Base-by-base conservation (phyloP, 1,140 invertebrate species). In the Anthonomus grandis region DNA sequence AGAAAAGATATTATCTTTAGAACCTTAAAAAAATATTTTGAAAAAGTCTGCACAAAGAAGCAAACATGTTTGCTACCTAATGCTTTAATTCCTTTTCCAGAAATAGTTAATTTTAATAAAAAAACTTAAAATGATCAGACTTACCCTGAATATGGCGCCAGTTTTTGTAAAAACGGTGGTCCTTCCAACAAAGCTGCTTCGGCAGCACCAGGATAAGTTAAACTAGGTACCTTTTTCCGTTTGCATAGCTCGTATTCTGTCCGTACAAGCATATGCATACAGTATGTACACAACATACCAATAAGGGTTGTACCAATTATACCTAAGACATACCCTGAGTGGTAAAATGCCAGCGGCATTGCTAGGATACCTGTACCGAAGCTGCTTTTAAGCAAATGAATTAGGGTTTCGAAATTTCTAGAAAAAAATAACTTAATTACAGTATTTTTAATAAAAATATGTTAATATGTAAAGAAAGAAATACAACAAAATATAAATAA, bases 281-380 rank as follows among this genome's bases (percentile, higher is more conserved):
- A 89, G 71, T 90, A 90, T 4, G 87, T 88, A 64, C 88, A 90
- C 12, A 91, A 76, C 1, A 82, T 55, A 0, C 86, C 89, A 57
- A 91, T 86, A 0, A 87, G 59, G 3, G 87, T 62, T 1, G 86
- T 85, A 2, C 83, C 85, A 12, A 86, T 65, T 1, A 80, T 68
- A n/a, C 87, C 86, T 31, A 84, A 70, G 0, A 81, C 54, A 51
- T 90, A 82, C 25, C 92, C 92, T 12, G 91, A 78, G 69, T 93
- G 85, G 41, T 76, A 78, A 59, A 94, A 86, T 0, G 92, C 91
- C 66, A 85, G 82, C 2, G 92, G 90, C 88, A 95, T 93, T 13
- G 92, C 91, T 41, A 95, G 70, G 38, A 95, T 90, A 4, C 93
- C 92, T 0, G 92, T 94, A 4, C 93, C 93, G 48, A 95, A 80